These are phyloP conservation scores for Pachypanchax playfairii DNA, from an alignment of 2,113 vertebrate genomes.

Conservation along the genomic window DNA sequence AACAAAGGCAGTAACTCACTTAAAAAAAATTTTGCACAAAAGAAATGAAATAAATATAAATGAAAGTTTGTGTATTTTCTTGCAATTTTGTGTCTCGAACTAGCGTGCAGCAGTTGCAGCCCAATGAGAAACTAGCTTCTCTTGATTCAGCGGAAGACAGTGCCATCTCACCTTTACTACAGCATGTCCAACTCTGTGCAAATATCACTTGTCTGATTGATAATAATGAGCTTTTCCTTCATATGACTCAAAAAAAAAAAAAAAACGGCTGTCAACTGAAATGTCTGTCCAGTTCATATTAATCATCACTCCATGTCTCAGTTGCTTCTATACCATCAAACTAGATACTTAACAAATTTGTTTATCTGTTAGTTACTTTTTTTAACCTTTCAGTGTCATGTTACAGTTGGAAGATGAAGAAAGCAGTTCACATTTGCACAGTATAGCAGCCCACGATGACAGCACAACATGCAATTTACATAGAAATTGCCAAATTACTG, in stretches of 20 bases:
- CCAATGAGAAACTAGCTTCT: too few relatives aligned
- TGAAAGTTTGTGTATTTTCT: too few relatives aligned
- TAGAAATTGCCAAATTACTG: conserved; percentile 77
- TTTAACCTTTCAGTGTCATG: conserved; percentile 54
- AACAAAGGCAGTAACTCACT: background rate
- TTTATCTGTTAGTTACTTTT: conserved; percentile 54
- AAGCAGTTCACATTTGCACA: conserved; percentile 47
- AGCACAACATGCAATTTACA: conserved; percentile 74
- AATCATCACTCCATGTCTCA: conserved; percentile 37
- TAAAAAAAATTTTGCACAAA: too few relatives aligned
- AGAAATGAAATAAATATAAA: too few relatives aligned
- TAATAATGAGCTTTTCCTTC: conserved; percentile 44
- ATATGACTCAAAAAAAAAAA: conserved; percentile 7
- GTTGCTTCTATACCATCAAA: conserved; percentile 31
- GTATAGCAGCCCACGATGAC: conserved; percentile 43
- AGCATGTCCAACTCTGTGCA: conserved; percentile 56
- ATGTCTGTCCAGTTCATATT: conserved; percentile 27
- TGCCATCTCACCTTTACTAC: conserved; percentile 48
- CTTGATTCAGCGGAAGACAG: too few relatives aligned
- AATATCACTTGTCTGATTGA: conserved; percentile 38
- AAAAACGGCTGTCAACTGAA: conserved; percentile 47
- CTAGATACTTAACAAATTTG: conserved; percentile 51
- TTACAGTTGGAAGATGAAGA: conserved; percentile 21
- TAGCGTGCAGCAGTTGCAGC: too few relatives aligned
- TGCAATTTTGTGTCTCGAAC: too few relatives aligned